Conservation (phyloP, 2,888 invertebrate genomes). For the Leucozona laternaria region DNA sequence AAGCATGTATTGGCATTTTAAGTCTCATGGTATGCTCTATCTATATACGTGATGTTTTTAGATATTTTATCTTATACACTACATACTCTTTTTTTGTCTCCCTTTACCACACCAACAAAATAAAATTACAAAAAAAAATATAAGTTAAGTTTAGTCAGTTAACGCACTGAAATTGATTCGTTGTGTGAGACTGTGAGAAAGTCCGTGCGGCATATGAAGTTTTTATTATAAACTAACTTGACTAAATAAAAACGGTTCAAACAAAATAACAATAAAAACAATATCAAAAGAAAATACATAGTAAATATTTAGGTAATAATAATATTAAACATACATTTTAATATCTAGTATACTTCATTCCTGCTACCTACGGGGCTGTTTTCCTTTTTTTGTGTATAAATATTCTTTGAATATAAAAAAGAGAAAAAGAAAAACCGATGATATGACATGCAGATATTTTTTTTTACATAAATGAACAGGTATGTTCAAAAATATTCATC, state of each 20-base stretch:
- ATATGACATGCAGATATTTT: conserved; percentile 13
- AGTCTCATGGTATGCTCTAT: conserved; percentile 41
- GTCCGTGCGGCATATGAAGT: conserved; percentile 51
- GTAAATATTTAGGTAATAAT: conserved; percentile 41
- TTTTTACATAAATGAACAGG: conserved; percentile 15
- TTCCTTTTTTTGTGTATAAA: conserved; percentile 9
- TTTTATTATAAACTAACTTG: conserved; percentile 10
- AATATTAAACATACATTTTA: conserved; percentile 5
- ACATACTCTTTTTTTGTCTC: conserved; percentile 19
- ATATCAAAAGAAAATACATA: conserved; percentile 9
- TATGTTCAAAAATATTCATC: conserved; percentile 20
- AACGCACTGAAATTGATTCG: conserved; percentile 60
- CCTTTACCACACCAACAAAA: conserved; percentile 46
- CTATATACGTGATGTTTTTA: conserved; percentile 41
- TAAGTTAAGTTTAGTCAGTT: conserved; percentile 53
- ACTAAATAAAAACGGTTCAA: not conserved
- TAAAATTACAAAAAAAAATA: conserved; percentile 33
- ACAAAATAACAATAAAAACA: conserved; percentile 1
- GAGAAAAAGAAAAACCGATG: not conserved
- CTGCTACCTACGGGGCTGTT: conserved; percentile 1
- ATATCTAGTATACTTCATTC: not conserved
- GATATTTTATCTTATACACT: conserved; percentile 52
- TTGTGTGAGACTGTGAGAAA: conserved; percentile 40
- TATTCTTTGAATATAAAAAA: not conserved
- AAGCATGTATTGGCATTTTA: conserved; percentile 25